These are phyloP conservation scores for Holcopasites calliopsidis DNA, from an alignment of 1,140 invertebrate genomes.

Conservation along the genomic window DNA sequence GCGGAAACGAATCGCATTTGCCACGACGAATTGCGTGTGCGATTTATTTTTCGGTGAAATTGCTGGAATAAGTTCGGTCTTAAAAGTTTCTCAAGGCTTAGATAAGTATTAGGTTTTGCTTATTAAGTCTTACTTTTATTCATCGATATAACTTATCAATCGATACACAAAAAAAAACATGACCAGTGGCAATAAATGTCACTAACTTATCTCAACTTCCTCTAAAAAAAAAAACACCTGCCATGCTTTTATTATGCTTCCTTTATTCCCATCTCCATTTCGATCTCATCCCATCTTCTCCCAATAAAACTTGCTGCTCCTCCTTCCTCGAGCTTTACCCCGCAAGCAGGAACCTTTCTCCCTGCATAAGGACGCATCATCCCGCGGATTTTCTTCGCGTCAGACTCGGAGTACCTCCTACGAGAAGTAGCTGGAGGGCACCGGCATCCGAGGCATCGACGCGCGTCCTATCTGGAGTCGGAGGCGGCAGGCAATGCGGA, in stretches of 20 bases:
- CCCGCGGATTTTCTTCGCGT: constrained; percentile 18
- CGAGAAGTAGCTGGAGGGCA: constrained; percentile 13
- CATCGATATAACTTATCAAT: no score
- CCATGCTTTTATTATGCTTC: no score
- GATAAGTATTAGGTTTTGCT: neutral
- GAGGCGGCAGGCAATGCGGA: constrained; percentile 60
- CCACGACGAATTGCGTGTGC: neutral
- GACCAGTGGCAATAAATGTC: no score
- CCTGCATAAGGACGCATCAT: neutral
- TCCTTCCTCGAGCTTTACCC: neutral
- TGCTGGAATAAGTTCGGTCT: no score
- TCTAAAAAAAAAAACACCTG: no score
- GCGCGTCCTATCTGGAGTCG: constrained; percentile 43
- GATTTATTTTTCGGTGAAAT: neutral
- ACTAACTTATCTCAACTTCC: no score
- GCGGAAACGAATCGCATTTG: constrained; percentile 10
- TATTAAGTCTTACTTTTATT: no score
- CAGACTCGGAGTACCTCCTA: constrained; percentile 9
- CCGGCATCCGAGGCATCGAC: constrained; percentile 36
- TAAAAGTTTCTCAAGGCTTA: no score
- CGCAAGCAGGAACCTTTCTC: neutral
- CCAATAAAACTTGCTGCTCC: neutral
- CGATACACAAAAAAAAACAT: no score
- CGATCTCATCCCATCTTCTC: neutral
- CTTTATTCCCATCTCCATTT: no score